Evolutionary conservation across 2,113 vertebrate species (phyloP).

Genomic region (Pygoscelis antarcticus): DNA sequence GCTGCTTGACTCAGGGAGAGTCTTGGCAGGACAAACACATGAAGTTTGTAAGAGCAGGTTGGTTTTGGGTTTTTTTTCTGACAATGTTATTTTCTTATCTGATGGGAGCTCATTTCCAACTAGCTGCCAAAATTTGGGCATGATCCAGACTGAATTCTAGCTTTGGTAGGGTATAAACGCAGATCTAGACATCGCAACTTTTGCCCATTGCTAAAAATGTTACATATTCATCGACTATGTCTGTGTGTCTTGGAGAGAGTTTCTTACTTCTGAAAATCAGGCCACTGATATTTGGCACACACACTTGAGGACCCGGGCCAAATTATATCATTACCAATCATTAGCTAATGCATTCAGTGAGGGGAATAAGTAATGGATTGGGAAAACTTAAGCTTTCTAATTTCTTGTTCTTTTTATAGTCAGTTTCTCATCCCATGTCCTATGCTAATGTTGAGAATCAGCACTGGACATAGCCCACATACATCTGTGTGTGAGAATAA

Average conservation of each 20-base stretch:
- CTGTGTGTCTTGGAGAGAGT: background rate
- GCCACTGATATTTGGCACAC: background rate
- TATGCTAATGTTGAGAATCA: background rate
- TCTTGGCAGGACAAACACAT: background rate
- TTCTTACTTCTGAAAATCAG: conserved; percentile 22
- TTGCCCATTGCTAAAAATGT: background rate
- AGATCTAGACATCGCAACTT: background rate
- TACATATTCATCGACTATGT: background rate
- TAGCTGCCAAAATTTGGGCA: background rate
- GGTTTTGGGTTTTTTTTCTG: background rate
- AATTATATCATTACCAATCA: background rate
- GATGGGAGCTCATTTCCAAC: background rate
- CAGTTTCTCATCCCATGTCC: background rate
- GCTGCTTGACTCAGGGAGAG: background rate
- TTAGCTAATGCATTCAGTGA: background rate
- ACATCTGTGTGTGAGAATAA: background rate
- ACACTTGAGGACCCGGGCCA: background rate
- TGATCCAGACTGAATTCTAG: background rate
- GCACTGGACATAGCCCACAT: background rate
- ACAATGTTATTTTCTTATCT: background rate
- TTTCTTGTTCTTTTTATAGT: background rate
- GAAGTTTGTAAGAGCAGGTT: background rate
- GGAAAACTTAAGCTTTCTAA: background rate
- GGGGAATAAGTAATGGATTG: background rate
- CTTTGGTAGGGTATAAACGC: background rate